Evolutionary conservation across 2,113 vertebrate species (phyloP).

Genomic region (Tenrec ecaudatus): DNA sequence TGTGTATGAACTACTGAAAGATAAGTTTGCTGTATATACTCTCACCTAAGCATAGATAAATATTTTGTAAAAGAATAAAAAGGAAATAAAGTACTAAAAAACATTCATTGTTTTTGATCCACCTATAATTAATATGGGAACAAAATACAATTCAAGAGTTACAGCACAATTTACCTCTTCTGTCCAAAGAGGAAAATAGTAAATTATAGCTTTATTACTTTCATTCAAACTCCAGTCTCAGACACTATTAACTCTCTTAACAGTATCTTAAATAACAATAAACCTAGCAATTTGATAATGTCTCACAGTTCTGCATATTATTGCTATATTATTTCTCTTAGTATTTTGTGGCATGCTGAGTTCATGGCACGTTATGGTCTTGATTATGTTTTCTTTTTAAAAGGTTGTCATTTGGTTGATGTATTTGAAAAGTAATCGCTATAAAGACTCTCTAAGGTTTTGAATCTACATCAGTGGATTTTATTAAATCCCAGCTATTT

Average conservation of each 20-base stretch:
- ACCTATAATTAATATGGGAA: too few species aligned
- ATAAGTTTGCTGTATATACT: too few species aligned
- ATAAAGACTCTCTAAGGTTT: constrained; percentile 10
- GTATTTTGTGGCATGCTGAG: neutral
- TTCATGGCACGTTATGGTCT: neutral
- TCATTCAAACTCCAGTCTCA: neutral
- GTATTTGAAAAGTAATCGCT: constrained; percentile 14
- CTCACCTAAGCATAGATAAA: too few species aligned
- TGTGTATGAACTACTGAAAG: too few species aligned
- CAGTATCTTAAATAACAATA: neutral
- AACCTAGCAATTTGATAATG: neutral
- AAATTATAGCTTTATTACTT: neutral
- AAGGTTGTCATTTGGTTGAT: neutral
- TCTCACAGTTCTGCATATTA: neutral
- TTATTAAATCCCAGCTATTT: neutral
- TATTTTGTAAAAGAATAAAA: too few species aligned
- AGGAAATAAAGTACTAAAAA: too few species aligned
- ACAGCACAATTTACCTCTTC: neutral
- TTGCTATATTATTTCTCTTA: neutral
- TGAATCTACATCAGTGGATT: neutral
- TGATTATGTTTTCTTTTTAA: neutral
- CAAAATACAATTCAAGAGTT: neutral
- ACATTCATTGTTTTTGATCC: too few species aligned
- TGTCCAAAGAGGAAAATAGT: neutral
- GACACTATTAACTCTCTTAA: neutral